Conservation (phyloP, 2,797 vertebrate genomes). For the Coreius guichenoti region DNA sequence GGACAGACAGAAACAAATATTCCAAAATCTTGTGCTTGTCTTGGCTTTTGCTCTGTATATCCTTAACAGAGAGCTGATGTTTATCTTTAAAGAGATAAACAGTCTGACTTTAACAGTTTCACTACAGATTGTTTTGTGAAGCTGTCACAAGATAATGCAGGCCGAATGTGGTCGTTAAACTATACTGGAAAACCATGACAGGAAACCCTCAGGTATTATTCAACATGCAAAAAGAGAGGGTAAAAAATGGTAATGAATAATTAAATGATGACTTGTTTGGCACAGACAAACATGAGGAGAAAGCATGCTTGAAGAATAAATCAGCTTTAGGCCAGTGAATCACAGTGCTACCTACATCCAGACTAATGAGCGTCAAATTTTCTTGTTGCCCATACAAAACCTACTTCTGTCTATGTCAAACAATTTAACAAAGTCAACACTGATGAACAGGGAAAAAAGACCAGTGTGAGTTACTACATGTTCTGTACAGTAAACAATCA, state of each 20-base stretch:
- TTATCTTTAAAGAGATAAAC: neutral
- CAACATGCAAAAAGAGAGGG: neutral
- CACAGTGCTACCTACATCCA: conserved; percentile 20
- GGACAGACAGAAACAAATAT: neutral
- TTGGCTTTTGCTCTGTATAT: neutral
- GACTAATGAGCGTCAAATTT: neutral
- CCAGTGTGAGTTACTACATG: neutral
- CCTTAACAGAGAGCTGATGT: neutral
- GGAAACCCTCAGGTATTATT: neutral
- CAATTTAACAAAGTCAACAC: neutral
- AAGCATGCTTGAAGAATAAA: neutral
- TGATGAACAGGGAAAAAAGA: neutral
- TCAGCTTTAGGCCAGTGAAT: neutral
- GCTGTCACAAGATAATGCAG: neutral
- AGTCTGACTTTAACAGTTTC: neutral
- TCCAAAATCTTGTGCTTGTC: neutral
- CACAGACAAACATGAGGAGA: neutral
- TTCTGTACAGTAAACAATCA: neutral
- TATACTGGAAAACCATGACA: neutral
- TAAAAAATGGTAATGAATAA: neutral
- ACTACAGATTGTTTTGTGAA: neutral
- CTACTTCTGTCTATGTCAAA: neutral
- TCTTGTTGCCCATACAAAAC: neutral
- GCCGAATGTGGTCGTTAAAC: neutral
- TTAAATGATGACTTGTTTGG: neutral